Evolutionary conservation across 2,797 vertebrate species (phyloP), one percentile per base, ranked within the genome.

Genomic region (Brotula barbata): DNA sequence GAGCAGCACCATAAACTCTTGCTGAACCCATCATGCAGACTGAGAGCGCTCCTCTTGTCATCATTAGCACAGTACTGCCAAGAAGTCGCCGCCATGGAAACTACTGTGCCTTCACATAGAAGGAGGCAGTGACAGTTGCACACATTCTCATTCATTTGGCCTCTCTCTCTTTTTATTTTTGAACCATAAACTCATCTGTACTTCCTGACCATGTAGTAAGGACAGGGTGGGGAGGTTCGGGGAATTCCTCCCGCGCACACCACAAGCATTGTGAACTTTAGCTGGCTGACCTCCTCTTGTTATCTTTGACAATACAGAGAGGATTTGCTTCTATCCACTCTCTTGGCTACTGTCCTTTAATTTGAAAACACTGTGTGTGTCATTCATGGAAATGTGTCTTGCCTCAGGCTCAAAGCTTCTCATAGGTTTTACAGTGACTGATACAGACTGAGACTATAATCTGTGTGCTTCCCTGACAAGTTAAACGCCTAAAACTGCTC

Each of bases 11-110:
- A 73, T 88, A 87, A 91, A 89, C 89, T 88, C 86, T 77, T 3
- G 59, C 68, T 89, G 85, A 91, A 90, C 87, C 79, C 82, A 37
- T 71, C 76, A 57, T 58, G 16, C 44, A 78, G 78, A 75, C 81
- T 44, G 64, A 66, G 67, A 71, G 71, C 28, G 17, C 73, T 75
- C 70, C 37, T 62, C 64, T 69, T 62, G 50, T 81, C 82, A 70
- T 83, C 85, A 73, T 86, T 81, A 86, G 73, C 57, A 64, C 63
- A 40, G 64, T 42, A 69, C 83, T 85, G 83, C 81, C 82, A 77
- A 75, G 77, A 76, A 85, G 81, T 69, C 47, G 71, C 78, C 63
- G 25, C 77, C 83, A 85, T 85, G 84, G 78, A 86, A 86, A 84
- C 81, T 72, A 63, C 74, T 31, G 1, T 64, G 69, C 68, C 79